Percentiles rank a stretch among this genome's conserved stretches.
Evolutionary conservation across 1,140 invertebrate genomes (phyloP).

Genomic region (Musca vetustissima): DNA sequence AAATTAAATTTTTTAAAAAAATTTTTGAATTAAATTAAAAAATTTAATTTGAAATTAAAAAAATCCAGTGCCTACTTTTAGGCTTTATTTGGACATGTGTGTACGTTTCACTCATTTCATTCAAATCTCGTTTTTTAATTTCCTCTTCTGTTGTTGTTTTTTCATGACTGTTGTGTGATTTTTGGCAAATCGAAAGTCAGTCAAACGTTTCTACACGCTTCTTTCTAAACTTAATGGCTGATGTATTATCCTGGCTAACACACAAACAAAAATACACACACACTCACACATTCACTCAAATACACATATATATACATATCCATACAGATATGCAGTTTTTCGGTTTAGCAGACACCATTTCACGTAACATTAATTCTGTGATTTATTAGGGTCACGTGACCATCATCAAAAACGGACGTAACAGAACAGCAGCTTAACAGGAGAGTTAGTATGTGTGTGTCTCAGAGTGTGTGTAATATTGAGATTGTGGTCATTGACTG

Average conservation of each 20-base stretch:
- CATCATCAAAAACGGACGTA: slow-evolving; percentile 37
- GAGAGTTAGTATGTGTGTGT: slow-evolving; percentile 31
- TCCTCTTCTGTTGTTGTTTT: background rate
- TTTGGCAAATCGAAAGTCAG: slow-evolving; percentile 17
- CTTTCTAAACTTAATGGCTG: background rate
- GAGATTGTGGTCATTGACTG: too few species aligned
- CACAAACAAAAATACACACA: background rate
- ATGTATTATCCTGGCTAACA: background rate
- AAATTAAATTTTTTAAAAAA: too few species aligned
- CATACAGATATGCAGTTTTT: background rate
- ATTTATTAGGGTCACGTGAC: slow-evolving; percentile 57
- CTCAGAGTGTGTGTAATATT: slow-evolving; percentile 1
- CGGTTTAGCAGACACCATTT: slow-evolving; percentile 46
- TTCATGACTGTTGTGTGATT: background rate
- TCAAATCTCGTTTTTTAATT: slow-evolving; percentile 25
- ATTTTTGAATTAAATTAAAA: too few species aligned
- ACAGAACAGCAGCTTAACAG: background rate
- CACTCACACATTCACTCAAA: background rate
- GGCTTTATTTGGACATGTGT: background rate
- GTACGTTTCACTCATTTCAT: background rate
- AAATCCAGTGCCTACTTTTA: too few species aligned
- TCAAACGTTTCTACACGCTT: background rate
- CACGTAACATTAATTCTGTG: slow-evolving; percentile 57
- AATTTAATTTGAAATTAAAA: too few species aligned
- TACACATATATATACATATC: slow-evolving; percentile 1